Base-by-base conservation (phyloP, 2,888 invertebrate genomes). In the Drosophila ustulata region DNA sequence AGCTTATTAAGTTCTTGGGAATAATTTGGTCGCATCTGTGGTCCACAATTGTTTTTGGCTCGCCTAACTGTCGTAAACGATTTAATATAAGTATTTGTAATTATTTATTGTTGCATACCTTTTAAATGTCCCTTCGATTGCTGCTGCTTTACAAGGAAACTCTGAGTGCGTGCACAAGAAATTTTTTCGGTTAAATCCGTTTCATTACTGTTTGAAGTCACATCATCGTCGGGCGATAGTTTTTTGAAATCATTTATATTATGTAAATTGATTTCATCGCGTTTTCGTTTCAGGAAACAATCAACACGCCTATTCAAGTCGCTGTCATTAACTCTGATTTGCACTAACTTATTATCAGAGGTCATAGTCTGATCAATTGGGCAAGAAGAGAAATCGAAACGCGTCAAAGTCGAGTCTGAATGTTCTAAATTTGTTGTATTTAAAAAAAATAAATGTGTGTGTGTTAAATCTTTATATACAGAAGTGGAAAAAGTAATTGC, bases 41-140 rank as follows among this genome's bases (percentile, higher is more conserved):
- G 95, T 13, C 96, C 95, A 93, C 95, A 95, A 68, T 94, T 93
- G 92, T 96, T 96, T 78, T 94, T 91, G 9, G 95, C 96, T 78
- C 94, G 94, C 78, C 94, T 94, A 13, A 96, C 96, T 96, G 90
- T 53, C 56, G 66, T 53, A 25, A 46, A 39, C 9, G 37, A 32
- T 6, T 57, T 23, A 26, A 51, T 52, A 13, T 4, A 43, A 5
- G 39, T 11, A 32, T 18, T 56, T 8, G 2, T 1, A n/a, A 28
- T 13, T 1, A 30, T 30, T 30, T 1, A 32, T 25, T 0, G 6
- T 45, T 9, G 43, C 56, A 34, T 92, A 96, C 97, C 95, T 94
- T 95, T 96, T 63, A 97, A 93, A 92, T 96, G 97, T 74, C 96
- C 95, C 89, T 95, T 96, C 0, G 96, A 95, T 88, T 95, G 96